phyloP scores from a whole-genome alignment of 2,888 invertebrate genomes.

The Pilophorus perplexus region DNA sequence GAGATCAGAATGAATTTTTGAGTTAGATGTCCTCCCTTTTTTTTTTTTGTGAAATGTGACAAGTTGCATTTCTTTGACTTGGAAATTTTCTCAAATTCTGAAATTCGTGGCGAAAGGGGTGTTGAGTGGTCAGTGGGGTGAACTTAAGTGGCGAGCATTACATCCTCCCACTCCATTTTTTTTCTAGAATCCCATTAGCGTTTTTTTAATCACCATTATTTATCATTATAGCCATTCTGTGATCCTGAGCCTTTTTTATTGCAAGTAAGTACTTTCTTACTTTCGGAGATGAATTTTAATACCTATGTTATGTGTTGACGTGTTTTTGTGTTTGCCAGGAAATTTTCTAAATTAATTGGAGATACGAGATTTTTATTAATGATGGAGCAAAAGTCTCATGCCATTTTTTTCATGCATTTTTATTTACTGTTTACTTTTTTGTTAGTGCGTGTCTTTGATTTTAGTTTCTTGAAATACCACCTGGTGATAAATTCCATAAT shows the following conservation, averaged over 20 bases:
- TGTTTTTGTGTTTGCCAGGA: no score
- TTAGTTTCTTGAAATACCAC: no score
- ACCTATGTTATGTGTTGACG: no score
- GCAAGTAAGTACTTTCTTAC: not conserved
- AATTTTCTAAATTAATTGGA: not conserved
- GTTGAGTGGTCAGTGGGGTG: conserved; percentile 38
- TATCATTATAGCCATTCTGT: no score
- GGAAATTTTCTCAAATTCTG: not conserved
- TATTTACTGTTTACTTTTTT: no score
- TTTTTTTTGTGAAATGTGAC: conserved; percentile 16
- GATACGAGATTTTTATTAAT: no score
- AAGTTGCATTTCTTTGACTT: conserved; percentile 12
- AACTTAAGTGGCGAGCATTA: conserved; percentile 39
- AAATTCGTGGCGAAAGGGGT: conserved; percentile 34
- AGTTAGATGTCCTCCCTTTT: conserved; percentile 1
- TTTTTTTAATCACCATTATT: no score
- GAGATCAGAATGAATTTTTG: conserved; percentile 44
- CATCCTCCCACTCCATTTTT: conserved; percentile 24
- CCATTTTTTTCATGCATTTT: not conserved
- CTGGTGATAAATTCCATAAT: no score
- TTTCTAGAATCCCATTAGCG: no score
- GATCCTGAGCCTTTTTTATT: no score
- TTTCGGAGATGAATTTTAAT: no score
- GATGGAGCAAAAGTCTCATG: conserved; percentile 33
- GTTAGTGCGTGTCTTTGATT: no score